phyloP scores from a whole-genome alignment of 2,113 vertebrate species.

The Marcusenius ussheri region DNA sequence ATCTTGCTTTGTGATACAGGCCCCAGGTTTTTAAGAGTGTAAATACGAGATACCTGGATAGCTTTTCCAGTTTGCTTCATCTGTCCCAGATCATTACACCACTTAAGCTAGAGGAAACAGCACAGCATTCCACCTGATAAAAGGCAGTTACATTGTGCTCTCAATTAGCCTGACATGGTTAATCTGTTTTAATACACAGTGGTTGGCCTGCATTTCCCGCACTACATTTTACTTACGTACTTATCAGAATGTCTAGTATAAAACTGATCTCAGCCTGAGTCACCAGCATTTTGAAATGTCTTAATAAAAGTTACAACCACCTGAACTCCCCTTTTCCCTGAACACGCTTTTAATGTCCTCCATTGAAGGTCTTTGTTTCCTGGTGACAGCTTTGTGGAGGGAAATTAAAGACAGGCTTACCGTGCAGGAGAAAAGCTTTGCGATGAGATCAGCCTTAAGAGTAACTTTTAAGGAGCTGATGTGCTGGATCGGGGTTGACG shows the following conservation, averaged over 20 bases:
- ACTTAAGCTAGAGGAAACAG: not conserved
- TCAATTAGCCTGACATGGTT: not conserved
- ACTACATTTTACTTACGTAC: too few species aligned
- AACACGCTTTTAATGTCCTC: not conserved
- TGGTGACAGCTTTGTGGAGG: not conserved
- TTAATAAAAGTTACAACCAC: not conserved
- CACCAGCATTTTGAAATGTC: not conserved
- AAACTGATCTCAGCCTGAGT: not conserved
- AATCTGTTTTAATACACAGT: not conserved
- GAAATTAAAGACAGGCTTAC: slow-evolving; percentile 22
- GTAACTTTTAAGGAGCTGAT: not conserved
- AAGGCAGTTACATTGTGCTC: not conserved
- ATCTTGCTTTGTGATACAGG: not conserved
- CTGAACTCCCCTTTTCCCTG: not conserved
- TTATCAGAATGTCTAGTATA: not conserved
- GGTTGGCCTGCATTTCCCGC: not conserved
- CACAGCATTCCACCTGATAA: not conserved
- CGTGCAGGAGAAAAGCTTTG: slow-evolving; percentile 21
- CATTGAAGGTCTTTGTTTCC: not conserved
- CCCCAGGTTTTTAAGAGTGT: not conserved
- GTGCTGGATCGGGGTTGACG: not conserved
- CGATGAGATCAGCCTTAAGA: not conserved
- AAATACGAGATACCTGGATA: not conserved
- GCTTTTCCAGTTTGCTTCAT: not conserved
- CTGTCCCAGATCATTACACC: not conserved